Conservation (phyloP, 2,888 invertebrate genomes). For the Cerastis leucographa region DNA sequence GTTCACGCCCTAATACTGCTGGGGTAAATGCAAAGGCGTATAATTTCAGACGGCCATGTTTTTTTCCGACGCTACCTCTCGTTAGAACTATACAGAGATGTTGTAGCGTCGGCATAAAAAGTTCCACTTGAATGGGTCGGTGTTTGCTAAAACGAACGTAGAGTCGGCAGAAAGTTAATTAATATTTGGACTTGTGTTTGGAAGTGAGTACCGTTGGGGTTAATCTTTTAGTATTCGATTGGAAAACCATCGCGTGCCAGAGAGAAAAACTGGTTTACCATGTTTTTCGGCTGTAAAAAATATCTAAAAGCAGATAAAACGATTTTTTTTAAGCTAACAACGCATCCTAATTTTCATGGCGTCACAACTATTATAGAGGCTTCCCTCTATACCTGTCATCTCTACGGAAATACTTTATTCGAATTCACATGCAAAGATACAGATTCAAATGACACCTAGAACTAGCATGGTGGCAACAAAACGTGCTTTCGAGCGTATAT, state of each 20-base stretch:
- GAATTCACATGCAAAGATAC: slow-evolving; percentile 1
- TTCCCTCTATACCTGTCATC: too few relatives aligned
- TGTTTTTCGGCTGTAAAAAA: not conserved
- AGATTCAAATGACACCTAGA: slow-evolving; percentile 1
- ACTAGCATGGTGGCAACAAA: not conserved
- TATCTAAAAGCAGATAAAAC: not conserved
- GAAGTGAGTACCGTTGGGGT: not conserved
- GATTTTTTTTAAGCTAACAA: not conserved
- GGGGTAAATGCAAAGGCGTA: slow-evolving; percentile 48
- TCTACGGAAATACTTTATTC: not conserved
- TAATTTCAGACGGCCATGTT: slow-evolving; percentile 51
- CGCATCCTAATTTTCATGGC: too few relatives aligned
- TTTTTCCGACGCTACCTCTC: slow-evolving; percentile 44
- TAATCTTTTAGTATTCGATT: not conserved
- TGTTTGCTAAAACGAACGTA: slow-evolving; percentile 48
- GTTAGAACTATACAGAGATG: slow-evolving; percentile 36
- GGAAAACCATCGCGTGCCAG: not conserved
- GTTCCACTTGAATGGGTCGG: slow-evolving; percentile 49
- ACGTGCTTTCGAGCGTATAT: not conserved
- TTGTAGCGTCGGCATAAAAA: slow-evolving; percentile 51
- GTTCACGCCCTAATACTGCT: slow-evolving; percentile 38
- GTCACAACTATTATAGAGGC: not conserved
- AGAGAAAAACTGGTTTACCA: not conserved
- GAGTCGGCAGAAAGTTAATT: slow-evolving; percentile 47
- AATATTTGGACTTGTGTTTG: slow-evolving; percentile 37